Evolutionary conservation across 2,797 vertebrate species (phyloP), one percentile per base, ranked within the genome.

Genomic region (Sebastes itinus): DNA sequence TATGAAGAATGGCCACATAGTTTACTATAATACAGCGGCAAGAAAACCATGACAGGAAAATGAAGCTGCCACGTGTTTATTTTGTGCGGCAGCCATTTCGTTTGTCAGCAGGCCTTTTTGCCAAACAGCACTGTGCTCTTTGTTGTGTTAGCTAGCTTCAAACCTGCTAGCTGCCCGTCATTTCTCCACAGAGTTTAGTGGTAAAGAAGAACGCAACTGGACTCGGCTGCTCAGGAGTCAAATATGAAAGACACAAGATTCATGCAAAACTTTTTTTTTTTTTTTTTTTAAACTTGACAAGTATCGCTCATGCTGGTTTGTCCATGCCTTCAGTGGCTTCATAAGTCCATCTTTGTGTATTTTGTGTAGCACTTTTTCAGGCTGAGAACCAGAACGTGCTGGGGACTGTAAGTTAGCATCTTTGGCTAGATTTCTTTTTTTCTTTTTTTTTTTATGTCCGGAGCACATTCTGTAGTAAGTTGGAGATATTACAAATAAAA

Each of bases 241-340:
- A 92, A 93, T 90, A 93, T 90, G 75, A 92, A 92, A 93, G 88
- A 95, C 91, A 93, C 89, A 86, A 93, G 87, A 93, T 87, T 92
- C 94, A 95, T 95, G 94, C 94, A 95, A 93, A 94, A 94, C 80
- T 64, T 73, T 75, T 59, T 69, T 14, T 79, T 78, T 70, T 42
- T 83, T 77, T 30, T 84, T 86, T 77, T 82, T 90, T 69, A 38
- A 67, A 92, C 81, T 91, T 58, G 83, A 94, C 88, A 92, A 89
- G 78, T 89, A 89, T 94, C 88, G 23, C 88, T 93, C 94, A 95
- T 95, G 94, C 93, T 94, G 93, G 92, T 94, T 93, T 90, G 82
- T 92, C 91, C 93, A 94, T 94, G 92, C 90, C 93, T 81, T 87
- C 78, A 86, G 82, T 88, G 87, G 88, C 85, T 94, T 84, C 72